A percentile compares a stretch with the other conserved stretches of the same genome.
These are phyloP conservation scores for Pseudomyrmex pallidus DNA, from an alignment of 1,140 invertebrate genomes.

Conservation along the genomic window DNA sequence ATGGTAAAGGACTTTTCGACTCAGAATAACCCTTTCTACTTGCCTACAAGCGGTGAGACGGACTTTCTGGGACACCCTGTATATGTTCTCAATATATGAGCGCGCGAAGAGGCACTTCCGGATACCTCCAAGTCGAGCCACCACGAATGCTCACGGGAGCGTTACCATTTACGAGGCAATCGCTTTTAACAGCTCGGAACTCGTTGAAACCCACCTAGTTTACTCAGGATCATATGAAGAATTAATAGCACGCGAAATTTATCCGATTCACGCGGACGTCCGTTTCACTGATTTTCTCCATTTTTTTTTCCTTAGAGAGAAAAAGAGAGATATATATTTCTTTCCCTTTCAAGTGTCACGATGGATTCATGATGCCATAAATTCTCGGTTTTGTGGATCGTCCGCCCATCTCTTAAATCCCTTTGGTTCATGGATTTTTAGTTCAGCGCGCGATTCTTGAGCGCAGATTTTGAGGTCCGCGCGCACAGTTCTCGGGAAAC, in stretches of 20 bases:
- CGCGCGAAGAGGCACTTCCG: constrained; percentile 28
- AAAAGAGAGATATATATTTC: no score
- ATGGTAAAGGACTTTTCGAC: no score
- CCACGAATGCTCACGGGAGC: constrained; percentile 68
- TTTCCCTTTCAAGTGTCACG: constrained; percentile 5
- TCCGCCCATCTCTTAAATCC: constrained; percentile 31
- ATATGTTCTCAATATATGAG: no score
- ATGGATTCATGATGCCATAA: constrained; percentile 34
- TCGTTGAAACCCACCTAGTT: constrained; percentile 24
- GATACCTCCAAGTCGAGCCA: constrained; percentile 72
- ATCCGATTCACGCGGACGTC: neutral
- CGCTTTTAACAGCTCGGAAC: constrained; percentile 59
- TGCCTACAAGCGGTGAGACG: no score
- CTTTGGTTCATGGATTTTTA: constrained; percentile 47
- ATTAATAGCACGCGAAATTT: neutral
- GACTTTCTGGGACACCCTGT: no score
- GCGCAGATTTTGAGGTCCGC: constrained; percentile 23
- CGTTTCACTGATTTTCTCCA: constrained; percentile 18
- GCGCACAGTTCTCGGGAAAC: constrained; percentile 12
- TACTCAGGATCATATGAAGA: constrained; percentile 6
- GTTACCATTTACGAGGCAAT: constrained; percentile 77
- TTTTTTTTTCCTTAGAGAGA: no score
- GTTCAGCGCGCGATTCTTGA: constrained; percentile 11
- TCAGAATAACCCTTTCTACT: no score
- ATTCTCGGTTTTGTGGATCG: constrained; percentile 18